Base-by-base conservation (phyloP, 2,888 invertebrate genomes). In the Eustalomyia histrio region DNA sequence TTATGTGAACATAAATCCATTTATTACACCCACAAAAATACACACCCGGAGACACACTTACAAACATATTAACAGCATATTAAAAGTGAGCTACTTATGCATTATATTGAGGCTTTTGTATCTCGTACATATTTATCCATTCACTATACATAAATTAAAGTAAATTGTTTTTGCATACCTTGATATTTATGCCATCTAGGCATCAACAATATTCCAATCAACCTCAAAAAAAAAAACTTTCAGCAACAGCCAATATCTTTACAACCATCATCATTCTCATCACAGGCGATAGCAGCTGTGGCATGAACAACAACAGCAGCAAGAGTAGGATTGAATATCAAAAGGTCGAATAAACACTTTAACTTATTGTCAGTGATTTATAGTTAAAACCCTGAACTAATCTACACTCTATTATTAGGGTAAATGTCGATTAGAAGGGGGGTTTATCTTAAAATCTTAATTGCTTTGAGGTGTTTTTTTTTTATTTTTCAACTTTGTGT, bases 381-480 rank as follows among this genome's bases (percentile, higher is more conserved):
- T 75, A 55, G 65, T 69, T 39, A 33, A 76, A 76, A 68, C 69
- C 67, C 76, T 79, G 72, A 80, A 78, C 82, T 83, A 82, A 80
- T 83, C 82, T 78, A 67, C 78, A 76, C 80, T 76, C 76, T 71
- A 79, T 78, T 76, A 83, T 76, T 68, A 76, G 79, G 74, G 76
- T 65, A 67, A 76, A 79, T 78, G 82, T 84, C 84, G 83, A 72
- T 82, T 84, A 81, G 29, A 29, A 7, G 29, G 29, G 29, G 68
- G 71, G 58, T 60, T 79, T 74, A 78, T 69, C 75, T 68, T 68
- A 35, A 68, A 58, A 73, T 6, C 78, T 81, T 84, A 84, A 84
- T 84, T 84, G 83, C 79, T 79, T 68, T 68, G 50, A 58, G 67
- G 29, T 65, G 39, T 33, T 24, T n/a, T n/a, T 24, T n/a, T n/a